Evolutionary conservation across 2,797 vertebrate genomes (phyloP).

Genomic region (Remorina albescens): DNA sequence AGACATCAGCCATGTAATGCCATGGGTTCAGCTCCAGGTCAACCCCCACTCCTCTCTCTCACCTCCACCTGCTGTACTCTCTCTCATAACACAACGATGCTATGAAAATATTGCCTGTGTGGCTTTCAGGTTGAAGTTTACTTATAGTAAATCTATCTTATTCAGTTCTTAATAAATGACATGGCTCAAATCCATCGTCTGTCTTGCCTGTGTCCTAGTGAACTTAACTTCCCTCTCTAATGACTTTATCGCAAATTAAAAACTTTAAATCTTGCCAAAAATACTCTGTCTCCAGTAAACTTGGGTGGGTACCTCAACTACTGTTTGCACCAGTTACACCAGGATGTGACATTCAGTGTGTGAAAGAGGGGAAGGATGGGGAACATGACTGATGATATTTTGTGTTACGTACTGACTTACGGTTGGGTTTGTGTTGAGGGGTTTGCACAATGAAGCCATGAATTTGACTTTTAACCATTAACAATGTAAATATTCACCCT

Average conservation of each 20-base stretch:
- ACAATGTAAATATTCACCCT: background rate
- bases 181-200: slow-evolving; percentile 41
- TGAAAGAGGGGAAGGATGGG: background rate
- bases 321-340: background rate
- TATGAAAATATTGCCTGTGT: slow-evolving; percentile 54
- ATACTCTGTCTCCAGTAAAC: slow-evolving; percentile 27
- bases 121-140: slow-evolving; percentile 58
- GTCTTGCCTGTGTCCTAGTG: slow-evolving; percentile 45
- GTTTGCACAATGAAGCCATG: background rate
- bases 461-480: background rate
- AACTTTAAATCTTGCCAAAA: slow-evolving; percentile 34
- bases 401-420: background rate
- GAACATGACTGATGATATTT: background rate
- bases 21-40: slow-evolving; percentile 66
- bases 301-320: slow-evolving; percentile 21
- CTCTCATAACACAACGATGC: slow-evolving; percentile 45
- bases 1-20: slow-evolving; percentile 32
- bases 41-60: slow-evolving; percentile 10
- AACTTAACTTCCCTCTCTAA: slow-evolving; percentile 39
- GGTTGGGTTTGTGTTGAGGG: background rate
- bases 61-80: slow-evolving; percentile 11
- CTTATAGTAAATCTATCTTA: slow-evolving; percentile 52
- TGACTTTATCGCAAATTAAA: slow-evolving; percentile 37
- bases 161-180: slow-evolving; percentile 69
- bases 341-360: background rate